Percentiles rank a stretch among this genome's conserved stretches.
Conservation (phyloP, 2,113 vertebrate genomes). For the Pogona vitticeps region DNA sequence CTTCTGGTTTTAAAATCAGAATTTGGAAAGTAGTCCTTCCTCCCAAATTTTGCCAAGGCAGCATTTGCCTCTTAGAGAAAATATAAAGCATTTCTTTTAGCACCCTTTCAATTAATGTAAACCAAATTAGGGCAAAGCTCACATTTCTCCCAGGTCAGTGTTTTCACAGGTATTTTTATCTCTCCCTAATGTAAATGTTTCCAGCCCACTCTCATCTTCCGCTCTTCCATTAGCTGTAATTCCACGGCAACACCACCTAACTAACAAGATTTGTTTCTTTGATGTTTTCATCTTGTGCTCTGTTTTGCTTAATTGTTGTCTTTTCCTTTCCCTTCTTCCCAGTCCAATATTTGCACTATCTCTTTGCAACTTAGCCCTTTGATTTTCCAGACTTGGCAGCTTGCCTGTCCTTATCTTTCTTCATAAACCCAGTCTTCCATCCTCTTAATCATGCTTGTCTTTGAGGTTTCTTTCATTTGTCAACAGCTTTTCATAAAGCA, state of each 20-base stretch:
- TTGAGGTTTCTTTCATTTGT: slow-evolving; percentile 6
- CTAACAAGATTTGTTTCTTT: slow-evolving; percentile 12
- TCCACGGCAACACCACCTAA: neutral
- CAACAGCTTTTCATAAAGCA: neutral
- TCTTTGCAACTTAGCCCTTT: neutral
- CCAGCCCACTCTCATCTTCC: neutral
- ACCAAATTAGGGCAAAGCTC: neutral
- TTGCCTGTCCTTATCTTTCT: neutral
- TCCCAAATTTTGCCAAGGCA: neutral
- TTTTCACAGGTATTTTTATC: slow-evolving; percentile 11
- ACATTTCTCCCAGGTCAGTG: neutral
- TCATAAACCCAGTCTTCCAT: neutral
- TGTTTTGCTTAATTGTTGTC: slow-evolving; percentile 11
- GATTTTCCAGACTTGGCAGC: slow-evolving; percentile 8
- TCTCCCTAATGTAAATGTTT: neutral
- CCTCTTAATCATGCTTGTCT: slow-evolving; percentile 22
- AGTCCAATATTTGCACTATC: neutral
- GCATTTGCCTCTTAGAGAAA: neutral
- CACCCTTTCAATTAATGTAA: neutral
- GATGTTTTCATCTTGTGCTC: neutral
- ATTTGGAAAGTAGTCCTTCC: neutral
- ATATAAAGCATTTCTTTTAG: neutral
- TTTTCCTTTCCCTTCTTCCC: slow-evolving; percentile 14
- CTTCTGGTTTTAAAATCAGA: neutral
- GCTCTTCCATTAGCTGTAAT: slow-evolving; percentile 2